Evolutionary conservation across 2,113 vertebrate species (phyloP), one percentile per base, ranked within the genome.

Genomic region (Alethe diademata): DNA sequence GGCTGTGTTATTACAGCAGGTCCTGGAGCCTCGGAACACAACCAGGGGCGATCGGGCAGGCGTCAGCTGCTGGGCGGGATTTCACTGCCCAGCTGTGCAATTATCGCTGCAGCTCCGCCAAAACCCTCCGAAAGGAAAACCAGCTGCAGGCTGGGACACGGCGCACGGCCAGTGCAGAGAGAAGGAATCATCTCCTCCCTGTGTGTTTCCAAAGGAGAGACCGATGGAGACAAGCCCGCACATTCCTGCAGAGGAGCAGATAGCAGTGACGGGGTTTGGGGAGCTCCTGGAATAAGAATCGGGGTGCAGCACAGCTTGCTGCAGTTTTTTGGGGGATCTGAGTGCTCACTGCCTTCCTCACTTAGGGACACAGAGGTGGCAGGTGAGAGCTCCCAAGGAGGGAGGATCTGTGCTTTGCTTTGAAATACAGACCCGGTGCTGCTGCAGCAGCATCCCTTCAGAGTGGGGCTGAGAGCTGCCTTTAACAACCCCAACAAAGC

Each of bases 1-100:
- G 87, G 80, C 9, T 22, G 93, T 95, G 95, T 96, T 96, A 96
- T 97, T 97, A 81, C 95, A 96, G 90, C 90, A 96, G 93, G 93
- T 97, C 92, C 71, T 82, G 33, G 2, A 92, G 90, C 47, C 95
- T 93, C 93, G 0, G 6, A 92, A 47, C 82, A 93, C 70, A 74
- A 93, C 82, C 93, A 93, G 91, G 50, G 8, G 92, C 67, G 65
- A 93, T 96, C 93, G 96, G 73, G 54, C 92, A 90, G 96, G 97
- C 90, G 70, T 93, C 96, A 95, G 95, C 95, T 95, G 78, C 95
- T 90, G 80, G 92, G 94, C 51, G 65, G 82, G 78, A 91, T 92
- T 92, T 94, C 92, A 70, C 88, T 93, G 94, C 90, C 94, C 96
- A 97, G 94, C 96, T 91, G 96, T 86, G 92, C 45, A 53, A 96